Conservation (phyloP, 2,888 invertebrate genomes). For the Nebria salina region DNA sequence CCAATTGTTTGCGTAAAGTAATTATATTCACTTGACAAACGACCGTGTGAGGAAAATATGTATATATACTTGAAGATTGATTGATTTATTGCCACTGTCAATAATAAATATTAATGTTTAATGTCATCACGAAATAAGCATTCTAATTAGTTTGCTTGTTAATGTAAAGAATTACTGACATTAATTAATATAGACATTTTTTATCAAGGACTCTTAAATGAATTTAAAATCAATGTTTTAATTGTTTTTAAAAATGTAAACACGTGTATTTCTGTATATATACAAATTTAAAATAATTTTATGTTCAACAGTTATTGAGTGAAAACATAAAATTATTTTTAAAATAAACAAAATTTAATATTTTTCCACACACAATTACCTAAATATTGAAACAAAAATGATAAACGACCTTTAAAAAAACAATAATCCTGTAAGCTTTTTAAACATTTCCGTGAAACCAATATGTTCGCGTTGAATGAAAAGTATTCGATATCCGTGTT, state of each 20-base stretch:
- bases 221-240: no score
- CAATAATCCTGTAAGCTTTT: not conserved
- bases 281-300: no score
- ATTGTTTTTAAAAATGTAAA: no score
- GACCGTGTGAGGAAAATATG: not conserved
- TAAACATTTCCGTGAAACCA: constrained; percentile 5
- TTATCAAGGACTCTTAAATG: no score
- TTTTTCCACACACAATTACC: no score
- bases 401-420: no score
- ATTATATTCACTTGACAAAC: not conserved
- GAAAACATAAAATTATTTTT: no score
- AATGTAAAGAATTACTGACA: not conserved
- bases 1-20: not conserved
- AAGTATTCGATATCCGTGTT: not conserved
- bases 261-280: no score
- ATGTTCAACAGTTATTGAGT: no score
- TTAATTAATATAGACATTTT: not conserved
- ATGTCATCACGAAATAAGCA: not conserved
- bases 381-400: no score
- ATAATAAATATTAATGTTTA: not conserved
- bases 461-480: constrained; percentile 10
- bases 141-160: not conserved
- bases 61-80: not conserved
- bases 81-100: not conserved
- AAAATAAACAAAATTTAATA: no score